Percentiles rank a stretch among this genome's conserved stretches.
Evolutionary conservation across 1,140 invertebrate species (phyloP).

Genomic region (Elymnias hypermnestra): DNA sequence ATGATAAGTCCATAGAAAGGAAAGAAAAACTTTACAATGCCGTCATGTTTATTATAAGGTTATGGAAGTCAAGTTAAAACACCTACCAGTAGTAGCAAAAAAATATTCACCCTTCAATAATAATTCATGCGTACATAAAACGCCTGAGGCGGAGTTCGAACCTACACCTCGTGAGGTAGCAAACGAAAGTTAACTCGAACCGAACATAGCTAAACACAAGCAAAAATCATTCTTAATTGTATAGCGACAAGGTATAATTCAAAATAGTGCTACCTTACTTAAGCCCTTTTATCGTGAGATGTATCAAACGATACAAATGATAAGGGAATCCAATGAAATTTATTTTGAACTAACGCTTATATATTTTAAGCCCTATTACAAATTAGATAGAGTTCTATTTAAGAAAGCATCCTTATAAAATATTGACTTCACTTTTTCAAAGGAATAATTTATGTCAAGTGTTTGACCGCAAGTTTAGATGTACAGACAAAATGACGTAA

Average conservation of each 20-base stretch:
- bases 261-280: conserved; percentile 11
- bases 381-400: conserved; percentile 14
- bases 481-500: no score
- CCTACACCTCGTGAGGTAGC: conserved; percentile 34
- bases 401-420: background rate
- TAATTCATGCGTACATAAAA: conserved; percentile 34
- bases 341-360: conserved; percentile 16
- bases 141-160: conserved; percentile 45
- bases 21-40: no score
- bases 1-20: no score
- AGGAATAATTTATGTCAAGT: no score
- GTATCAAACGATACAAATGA: conserved; percentile 32
- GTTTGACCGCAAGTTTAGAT: no score
- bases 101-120: conserved; percentile 24
- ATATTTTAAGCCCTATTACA: conserved; percentile 21
- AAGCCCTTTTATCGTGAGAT: conserved; percentile 15
- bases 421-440: no score
- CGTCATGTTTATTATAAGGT: no score
- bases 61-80: no score
- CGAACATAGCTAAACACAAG: conserved; percentile 9
- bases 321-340: conserved; percentile 39
- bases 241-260: conserved; percentile 18
- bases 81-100: conserved; percentile 21
- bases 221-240: conserved; percentile 11
- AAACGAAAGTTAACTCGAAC: conserved; percentile 21